Conservation (phyloP, 2,888 invertebrate genomes). For the Torymus tubicola region DNA sequence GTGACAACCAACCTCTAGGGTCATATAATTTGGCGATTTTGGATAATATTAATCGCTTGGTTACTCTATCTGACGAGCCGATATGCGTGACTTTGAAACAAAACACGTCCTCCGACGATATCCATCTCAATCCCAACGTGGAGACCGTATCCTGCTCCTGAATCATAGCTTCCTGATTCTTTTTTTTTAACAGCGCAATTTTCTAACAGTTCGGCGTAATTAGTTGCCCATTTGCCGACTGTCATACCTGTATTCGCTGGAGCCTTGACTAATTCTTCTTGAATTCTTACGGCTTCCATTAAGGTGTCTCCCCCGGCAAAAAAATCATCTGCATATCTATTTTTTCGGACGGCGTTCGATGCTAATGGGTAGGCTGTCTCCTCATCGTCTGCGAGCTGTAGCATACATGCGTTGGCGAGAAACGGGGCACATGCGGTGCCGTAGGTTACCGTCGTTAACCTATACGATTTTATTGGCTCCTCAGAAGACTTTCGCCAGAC, state of each 20-base stretch:
- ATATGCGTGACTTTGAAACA: neutral
- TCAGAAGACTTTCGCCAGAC: neutral
- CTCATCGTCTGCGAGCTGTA: constrained; percentile 4
- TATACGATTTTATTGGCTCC: neutral
- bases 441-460: constrained; percentile 1
- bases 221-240: neutral
- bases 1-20: constrained; percentile 1
- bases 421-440: constrained; percentile 60
- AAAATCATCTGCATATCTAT: neutral
- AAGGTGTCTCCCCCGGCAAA: neutral
- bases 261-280: neutral
- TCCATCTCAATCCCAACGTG: neutral
- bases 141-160: neutral
- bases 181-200: neutral
- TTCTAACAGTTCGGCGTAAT: neutral
- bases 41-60: neutral
- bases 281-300: neutral
- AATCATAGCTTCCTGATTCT: neutral
- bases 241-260: neutral
- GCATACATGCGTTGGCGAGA: constrained; percentile 47
- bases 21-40: neutral
- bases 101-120: neutral
- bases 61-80: neutral
- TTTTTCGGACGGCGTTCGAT: neutral
- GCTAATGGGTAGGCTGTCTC: neutral